Base-by-base conservation (phyloP, 2,113 vertebrate species). In the Cairina moschata region DNA sequence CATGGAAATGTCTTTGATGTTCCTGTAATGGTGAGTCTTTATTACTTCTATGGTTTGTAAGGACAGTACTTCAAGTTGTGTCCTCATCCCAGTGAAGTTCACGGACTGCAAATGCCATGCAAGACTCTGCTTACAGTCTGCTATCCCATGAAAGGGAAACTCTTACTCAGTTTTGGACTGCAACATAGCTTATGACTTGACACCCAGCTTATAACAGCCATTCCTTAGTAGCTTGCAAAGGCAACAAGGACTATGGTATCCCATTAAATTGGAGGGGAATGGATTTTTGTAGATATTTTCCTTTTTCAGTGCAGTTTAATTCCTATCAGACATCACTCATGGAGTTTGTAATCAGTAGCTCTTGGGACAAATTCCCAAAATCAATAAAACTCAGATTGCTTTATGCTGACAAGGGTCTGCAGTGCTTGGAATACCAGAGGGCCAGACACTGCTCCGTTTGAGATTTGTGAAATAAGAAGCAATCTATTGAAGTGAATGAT, bases 331-430 rank as follows among this genome's bases (percentile, higher is more conserved):
- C 86, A 59, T 86, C 95, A 95, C 76, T 94, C 22, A 14, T 78
- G 65, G 73, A 81, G 48, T 91, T 83, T 54, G 28, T 84, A 93
- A 91, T 88, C 83, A 32, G 68, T 86, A 86, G 50, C 91, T 83
- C 79, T 86, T 86, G 92, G 92, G 86, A 88, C 76, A 78, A 56
- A 90, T 81, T 95, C 34, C 29, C 65, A 72, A 93, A 90, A 92
- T 92, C 92, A 86, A 60, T 96, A 90, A 93, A 95, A 81, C 56
- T 81, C 0, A 0, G 29, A 20, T 50, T 79, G 36, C 66, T 91
- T 85, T 91, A 38, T 80, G n/a, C 73, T 88, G 83, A 79, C 36
- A 29, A 65, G 40, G 62, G 38, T 90, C 54, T 83, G 55, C 46
- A 13, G 68, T 59, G 46, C 80, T 94, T 73, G 73, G 62, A 96